Conservation (phyloP, 2,888 invertebrate species). For the Heliconius hortense region DNA sequence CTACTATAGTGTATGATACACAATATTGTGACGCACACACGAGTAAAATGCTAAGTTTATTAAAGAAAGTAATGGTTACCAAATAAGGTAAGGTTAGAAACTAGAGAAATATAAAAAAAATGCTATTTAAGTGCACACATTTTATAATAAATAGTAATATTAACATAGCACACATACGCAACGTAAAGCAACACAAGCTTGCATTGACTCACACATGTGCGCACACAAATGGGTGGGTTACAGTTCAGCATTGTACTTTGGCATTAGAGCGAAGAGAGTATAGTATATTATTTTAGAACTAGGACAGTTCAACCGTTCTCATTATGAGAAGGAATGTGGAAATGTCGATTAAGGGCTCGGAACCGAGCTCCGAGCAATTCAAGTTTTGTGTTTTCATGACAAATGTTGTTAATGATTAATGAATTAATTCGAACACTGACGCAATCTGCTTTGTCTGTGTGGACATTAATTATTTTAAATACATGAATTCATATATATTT, state of each 20-base stretch:
- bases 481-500: not conserved
- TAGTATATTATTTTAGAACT: conserved; percentile 71
- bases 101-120: not conserved
- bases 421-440: conserved; percentile 13
- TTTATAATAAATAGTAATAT: not conserved
- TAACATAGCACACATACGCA: not conserved
- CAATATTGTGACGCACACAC: conserved; percentile 25
- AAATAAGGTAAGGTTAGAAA: conserved; percentile 6
- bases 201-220: conserved; percentile 1
- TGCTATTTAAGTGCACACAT: not conserved
- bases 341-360: conserved; percentile 35
- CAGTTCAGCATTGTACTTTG: conserved; percentile 68
- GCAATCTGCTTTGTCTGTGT: not conserved
- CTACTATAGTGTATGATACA: not conserved
- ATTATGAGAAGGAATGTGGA: conserved; percentile 52
- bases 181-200: not conserved
- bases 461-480: not conserved
- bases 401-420: conserved; percentile 30
- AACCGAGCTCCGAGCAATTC: conserved; percentile 20
- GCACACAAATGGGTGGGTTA: conserved; percentile 55
- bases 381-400: conserved; percentile 26
- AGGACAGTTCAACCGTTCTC: conserved; percentile 69
- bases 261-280: conserved; percentile 76
- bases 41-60: not conserved
- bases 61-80: not conserved